phyloP scores from a whole-genome alignment of 2,888 invertebrate species.

The Hybos culiciformis region DNA sequence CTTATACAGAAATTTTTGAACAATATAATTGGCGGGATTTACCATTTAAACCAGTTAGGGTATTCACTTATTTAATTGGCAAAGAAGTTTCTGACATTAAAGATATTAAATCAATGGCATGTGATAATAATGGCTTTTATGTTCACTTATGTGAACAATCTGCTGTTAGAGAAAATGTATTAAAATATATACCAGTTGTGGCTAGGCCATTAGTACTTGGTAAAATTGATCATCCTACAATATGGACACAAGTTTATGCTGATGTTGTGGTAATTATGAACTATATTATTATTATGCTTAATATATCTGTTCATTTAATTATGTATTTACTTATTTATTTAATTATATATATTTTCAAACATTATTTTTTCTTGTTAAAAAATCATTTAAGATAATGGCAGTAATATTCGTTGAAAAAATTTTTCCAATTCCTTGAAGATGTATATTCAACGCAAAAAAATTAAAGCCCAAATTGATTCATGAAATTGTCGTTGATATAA shows the following conservation, averaged over 20 bases:
- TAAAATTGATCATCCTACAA: conserved; percentile 71
- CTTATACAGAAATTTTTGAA: conserved; percentile 83
- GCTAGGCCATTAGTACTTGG: conserved; percentile 87
- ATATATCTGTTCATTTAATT: no score
- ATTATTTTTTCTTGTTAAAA: no score
- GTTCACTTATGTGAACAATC: conserved; percentile 93
- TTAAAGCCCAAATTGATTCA: no score
- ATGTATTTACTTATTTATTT: no score
- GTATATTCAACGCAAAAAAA: no score
- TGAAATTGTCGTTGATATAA: no score
- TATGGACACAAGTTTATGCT: conserved; percentile 95
- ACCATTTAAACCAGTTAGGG: conserved; percentile 71
- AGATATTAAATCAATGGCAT: conserved; percentile 97
- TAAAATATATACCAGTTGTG: conserved; percentile 94
- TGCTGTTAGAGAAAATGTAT: conserved; percentile 91
- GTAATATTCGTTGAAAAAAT: no score
- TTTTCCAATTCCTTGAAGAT: no score
- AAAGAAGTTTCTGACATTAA: conserved; percentile 83
- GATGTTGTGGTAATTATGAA: conserved; percentile 70
- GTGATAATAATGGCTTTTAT: conserved; percentile 90
- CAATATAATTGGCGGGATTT: conserved; percentile 70
- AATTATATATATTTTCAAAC: no score
- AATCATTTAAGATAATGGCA: no score
- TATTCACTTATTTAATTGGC: conserved; percentile 97
- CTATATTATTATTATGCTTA: no score